phyloP scores from a whole-genome alignment of 2,113 vertebrate species.

The Lamprotornis superbus region DNA sequence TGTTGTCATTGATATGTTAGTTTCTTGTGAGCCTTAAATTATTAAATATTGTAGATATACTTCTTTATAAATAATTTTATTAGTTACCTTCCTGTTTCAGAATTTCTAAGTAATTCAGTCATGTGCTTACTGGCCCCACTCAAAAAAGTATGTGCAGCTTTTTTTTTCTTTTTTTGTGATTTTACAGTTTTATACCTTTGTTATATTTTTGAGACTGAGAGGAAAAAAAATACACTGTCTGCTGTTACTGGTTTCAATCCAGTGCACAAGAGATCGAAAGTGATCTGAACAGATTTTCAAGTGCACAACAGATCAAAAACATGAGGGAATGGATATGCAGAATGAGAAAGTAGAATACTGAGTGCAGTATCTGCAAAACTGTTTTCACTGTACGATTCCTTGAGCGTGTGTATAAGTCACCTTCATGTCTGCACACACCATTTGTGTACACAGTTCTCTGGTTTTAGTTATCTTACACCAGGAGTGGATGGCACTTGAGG shows the following conservation, averaged over 20 bases:
- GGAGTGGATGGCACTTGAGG: background rate
- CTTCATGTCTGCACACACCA: background rate
- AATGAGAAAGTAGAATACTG: background rate
- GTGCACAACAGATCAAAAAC: conserved; percentile 56
- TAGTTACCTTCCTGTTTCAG: conserved; percentile 16
- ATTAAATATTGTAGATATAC: conserved; percentile 57
- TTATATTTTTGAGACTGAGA: background rate
- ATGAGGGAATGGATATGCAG: background rate
- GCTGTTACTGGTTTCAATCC: conserved; percentile 17
- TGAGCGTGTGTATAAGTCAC: background rate
- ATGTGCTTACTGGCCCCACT: conserved; percentile 28
- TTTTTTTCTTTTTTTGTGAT: background rate
- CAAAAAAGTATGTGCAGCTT: conserved; percentile 26
- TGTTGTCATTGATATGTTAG: conserved; percentile 44
- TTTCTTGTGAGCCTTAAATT: conserved; percentile 74
- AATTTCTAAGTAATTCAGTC: conserved; percentile 14
- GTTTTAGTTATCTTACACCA: background rate
- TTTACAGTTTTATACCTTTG: background rate
- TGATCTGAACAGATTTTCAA: background rate
- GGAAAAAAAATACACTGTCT: background rate
- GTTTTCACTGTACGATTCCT: background rate
- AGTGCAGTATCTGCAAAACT: background rate
- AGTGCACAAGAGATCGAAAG: conserved; percentile 43
- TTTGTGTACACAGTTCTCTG: background rate
- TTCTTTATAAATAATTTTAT: conserved; percentile 61